These are phyloP conservation scores for Chromobotia macracanthus DNA, from an alignment of 2,797 vertebrate species.

Conservation along the genomic window DNA sequence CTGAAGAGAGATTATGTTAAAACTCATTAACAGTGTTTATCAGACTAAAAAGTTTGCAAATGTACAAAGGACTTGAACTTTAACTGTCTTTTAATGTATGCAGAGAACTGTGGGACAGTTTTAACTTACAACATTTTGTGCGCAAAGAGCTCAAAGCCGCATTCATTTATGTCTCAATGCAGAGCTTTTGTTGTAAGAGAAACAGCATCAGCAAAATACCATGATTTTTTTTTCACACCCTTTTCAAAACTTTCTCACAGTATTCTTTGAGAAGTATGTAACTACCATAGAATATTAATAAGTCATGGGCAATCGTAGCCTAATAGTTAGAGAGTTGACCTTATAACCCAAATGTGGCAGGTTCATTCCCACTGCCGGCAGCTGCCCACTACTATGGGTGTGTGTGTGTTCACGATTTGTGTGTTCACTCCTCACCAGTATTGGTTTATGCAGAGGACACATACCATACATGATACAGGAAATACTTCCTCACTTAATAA, in stretches of 20 bases:
- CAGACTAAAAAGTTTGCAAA: constrained; percentile 22
- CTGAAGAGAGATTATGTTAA: constrained; percentile 20
- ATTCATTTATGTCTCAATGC: not conserved
- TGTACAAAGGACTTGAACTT: constrained; percentile 3
- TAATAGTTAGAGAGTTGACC: too few relatives aligned
- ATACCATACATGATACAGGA: too few relatives aligned
- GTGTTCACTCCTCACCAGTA: too few relatives aligned
- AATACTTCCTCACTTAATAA: too few relatives aligned
- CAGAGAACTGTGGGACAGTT: constrained; percentile 2
- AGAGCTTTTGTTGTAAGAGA: not conserved
- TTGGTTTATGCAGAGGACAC: too few relatives aligned
- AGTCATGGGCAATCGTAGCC: not conserved
- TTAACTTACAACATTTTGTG: not conserved
- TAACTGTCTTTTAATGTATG: constrained; percentile 35
- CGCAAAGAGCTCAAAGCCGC: too few relatives aligned
- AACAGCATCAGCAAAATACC: not conserved
- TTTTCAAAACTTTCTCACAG: too few relatives aligned
- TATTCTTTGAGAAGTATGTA: not conserved
- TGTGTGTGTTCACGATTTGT: too few relatives aligned
- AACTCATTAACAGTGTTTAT: constrained; percentile 28
- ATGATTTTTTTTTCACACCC: not conserved
- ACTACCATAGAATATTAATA: not conserved
- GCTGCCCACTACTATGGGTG: too few relatives aligned
- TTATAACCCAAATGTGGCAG: too few relatives aligned
- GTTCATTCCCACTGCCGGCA: not conserved